phyloP scores from a whole-genome alignment of 2,113 vertebrate species.

The Seriola dumerili region DNA sequence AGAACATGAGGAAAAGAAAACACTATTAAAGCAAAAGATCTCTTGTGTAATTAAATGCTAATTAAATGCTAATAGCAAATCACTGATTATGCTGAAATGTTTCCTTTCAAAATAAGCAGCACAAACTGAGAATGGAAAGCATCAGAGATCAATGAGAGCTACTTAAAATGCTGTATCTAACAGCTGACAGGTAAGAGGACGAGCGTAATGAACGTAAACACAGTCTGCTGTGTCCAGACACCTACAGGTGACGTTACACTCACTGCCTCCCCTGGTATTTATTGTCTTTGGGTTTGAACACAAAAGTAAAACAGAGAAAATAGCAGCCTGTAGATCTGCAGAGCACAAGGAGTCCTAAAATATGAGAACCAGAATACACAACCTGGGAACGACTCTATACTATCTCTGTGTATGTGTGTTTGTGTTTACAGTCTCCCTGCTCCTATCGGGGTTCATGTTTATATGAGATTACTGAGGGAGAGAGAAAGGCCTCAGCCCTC shows the following conservation, averaged over 20 bases:
- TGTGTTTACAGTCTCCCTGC: slow-evolving; percentile 26
- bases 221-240: not conserved
- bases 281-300: not conserved
- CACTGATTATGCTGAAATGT: no score
- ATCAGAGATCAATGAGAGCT: no score
- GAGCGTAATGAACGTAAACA: no score
- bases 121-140: no score
- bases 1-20: no score
- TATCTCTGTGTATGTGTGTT: not conserved
- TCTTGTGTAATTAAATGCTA: no score
- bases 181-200: no score
- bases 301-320: slow-evolving; percentile 10
- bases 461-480: slow-evolving; percentile 35
- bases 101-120: not conserved
- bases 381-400: not conserved
- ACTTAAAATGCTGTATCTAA: no score
- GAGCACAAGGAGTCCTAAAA: not conserved
- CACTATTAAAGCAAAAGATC: no score
- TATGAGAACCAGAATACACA: not conserved
- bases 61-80: no score
- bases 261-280: not conserved
- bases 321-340: not conserved
- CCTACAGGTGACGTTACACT: not conserved
- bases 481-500: slow-evolving; percentile 19
- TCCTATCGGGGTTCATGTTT: slow-evolving; percentile 25